Base-by-base conservation (phyloP, 2,113 vertebrate species). In the Pleuronectes platessa region DNA sequence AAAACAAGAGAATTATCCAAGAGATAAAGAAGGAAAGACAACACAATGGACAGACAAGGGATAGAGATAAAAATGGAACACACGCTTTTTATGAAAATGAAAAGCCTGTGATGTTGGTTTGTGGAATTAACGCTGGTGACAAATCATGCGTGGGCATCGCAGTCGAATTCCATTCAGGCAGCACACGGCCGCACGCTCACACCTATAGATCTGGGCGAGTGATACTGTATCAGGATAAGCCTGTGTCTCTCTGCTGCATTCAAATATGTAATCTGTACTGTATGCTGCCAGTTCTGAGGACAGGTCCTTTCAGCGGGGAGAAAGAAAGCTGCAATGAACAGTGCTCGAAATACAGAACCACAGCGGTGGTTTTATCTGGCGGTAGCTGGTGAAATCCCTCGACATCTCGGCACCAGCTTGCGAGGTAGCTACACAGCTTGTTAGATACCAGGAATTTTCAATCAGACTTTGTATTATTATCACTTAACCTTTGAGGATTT, bases 61-160 rank as follows among this genome's bases (percentile, higher is more conserved):
- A 87, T 13, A 9, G 70, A 71, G 83, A 87, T 82, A 86, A 82
- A 88, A 78, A 61, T 0, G 2, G 12, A 77, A 79, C 47, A 68
- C 31, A 61, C 69, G 72, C 78, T 83, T 75, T 90, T 89, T 86
- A 87, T 89, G 81, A 88, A 84, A 81, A 81, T 73, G 79, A 88
- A 89, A 71, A 60, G 74, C 75, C 82, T 10, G 65, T 21, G 64
- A 78, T 82, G 64, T 64, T 79, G 76, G 84, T 82, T 81, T 73
- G 87, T 54, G 78, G 88, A 88, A 88, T 89, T 91, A 89, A 79
- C 40, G 31, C 4, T 14, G 79, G 71, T 79, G 87, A 87, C 81
- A 84, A 90, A 90, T 76, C 77, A 55, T 35, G 88, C 78, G 76
- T 92, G 86, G 89, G 88, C 66, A 56, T 79, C 78, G 14, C 78